Conservation (phyloP, 2,797 vertebrate species). For the Phataginus tetradactyla region DNA sequence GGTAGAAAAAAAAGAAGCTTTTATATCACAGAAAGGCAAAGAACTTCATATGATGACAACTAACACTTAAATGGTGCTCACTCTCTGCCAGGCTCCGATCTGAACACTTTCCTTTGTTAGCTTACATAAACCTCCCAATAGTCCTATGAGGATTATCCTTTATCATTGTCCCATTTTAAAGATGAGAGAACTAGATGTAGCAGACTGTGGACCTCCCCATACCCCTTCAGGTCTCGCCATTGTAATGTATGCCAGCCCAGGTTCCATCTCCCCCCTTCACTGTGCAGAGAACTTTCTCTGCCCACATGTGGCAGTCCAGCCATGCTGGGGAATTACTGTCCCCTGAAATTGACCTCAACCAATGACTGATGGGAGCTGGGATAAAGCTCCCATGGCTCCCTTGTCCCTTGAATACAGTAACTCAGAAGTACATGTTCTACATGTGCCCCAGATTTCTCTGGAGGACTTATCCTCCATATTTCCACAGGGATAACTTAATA, state of each 20-base stretch:
- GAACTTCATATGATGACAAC: neutral
- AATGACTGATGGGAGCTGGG: accelerated
- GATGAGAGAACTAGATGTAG: neutral
- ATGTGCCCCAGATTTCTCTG: neutral
- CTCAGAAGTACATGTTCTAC: neutral
- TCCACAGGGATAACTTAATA: neutral
- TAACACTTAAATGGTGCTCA: neutral
- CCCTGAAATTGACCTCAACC: neutral
- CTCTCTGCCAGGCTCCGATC: neutral
- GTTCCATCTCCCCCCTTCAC: neutral
- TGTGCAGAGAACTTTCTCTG: neutral
- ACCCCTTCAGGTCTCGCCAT: neutral
- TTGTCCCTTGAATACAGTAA: neutral
- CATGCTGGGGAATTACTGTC: neutral
- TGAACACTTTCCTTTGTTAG: neutral
- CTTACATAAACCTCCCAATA: neutral
- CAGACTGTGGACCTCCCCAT: neutral
- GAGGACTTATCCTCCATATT: neutral
- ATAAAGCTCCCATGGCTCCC: neutral
- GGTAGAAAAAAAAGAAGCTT: neutral
- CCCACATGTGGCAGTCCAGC: neutral
- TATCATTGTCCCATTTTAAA: neutral
- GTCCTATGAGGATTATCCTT: no score
- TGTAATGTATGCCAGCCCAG: accelerated
- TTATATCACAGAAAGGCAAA: neutral